Base-by-base conservation (phyloP, 1,140 invertebrate species). In the Heliconius hermathena region DNA sequence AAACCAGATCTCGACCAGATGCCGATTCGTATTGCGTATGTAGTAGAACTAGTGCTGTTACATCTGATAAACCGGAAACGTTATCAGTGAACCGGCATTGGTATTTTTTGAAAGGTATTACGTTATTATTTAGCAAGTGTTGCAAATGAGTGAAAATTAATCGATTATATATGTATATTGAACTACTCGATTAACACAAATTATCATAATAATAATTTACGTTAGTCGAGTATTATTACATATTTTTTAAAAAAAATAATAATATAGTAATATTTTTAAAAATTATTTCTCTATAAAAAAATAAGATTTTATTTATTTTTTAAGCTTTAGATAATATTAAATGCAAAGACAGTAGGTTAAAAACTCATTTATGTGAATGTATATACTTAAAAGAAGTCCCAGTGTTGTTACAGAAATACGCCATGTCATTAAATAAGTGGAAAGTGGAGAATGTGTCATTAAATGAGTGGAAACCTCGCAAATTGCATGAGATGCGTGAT, bases 101-200 rank as follows among this genome's bases (percentile, higher is more conserved):
- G 76, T 66, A 82, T 80, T 82, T 87, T 90, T 90, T 83, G 87
- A 89, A 90, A 90, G 89, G 88, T 85, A 81, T 86, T 87, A 90
- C 86, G 83, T 87, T 82, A 78, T 82, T 77, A 81, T 80, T 71
- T 76, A 73, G 73, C 73, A 75, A 75, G 60, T 66, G 26, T 66
- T 29, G 60, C 26, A 66, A 77, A 72, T 72, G 54, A 41, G 60
- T 66, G 60, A 66, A 66, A 66, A 29, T 26, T 29, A 66, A 13
- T 66, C 26, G 26, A 66, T 66, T 66, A 26, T 29, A 29, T 66
- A 6, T 36, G 33, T 36, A 46, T 46, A 66, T 66, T 29, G 60
- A 66, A 72, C 8, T 8, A 72, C 33, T 41, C 18, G 29, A 71
- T 36, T 36, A 33, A 22, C n/a, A 57, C 4, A 11, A 46, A 46